phyloP scores from a whole-genome alignment of 92 coral and sea anemone species.

The Epizoanthus ramosus region DNA sequence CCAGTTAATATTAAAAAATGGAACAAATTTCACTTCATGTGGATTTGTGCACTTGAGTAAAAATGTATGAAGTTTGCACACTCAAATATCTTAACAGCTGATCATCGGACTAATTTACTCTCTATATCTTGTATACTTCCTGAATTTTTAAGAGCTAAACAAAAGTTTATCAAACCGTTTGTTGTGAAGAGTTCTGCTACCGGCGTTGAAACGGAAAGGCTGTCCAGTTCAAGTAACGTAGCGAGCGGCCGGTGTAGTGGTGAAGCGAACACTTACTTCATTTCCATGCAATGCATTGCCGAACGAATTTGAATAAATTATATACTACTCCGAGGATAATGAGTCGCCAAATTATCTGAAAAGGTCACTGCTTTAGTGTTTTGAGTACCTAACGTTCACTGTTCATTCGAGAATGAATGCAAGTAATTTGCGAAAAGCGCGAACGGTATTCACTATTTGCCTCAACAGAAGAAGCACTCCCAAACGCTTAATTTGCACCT shows the following conservation, averaged over 20 bases:
- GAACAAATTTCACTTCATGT: slow-evolving; percentile 35
- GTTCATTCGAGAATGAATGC: neutral
- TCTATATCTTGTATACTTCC: slow-evolving; percentile 1
- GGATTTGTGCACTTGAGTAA: slow-evolving; percentile 1
- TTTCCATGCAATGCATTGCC: too few species aligned
- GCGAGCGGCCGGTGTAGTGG: too few species aligned
- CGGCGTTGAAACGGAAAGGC: too few species aligned
- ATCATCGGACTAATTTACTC: neutral
- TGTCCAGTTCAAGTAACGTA: too few species aligned
- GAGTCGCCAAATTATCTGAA: too few species aligned
- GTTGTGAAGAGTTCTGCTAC: too few species aligned
- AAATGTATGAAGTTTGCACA: slow-evolving; percentile 26
- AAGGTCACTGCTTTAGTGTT: neutral
- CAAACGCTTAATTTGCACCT: slow-evolving; percentile 29
- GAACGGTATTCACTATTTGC: neutral
- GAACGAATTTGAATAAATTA: too few species aligned
- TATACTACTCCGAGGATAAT: too few species aligned
- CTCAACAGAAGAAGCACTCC: neutral
- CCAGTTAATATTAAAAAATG: slow-evolving; percentile 35
- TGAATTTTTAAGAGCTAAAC: neutral
- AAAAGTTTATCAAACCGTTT: too few species aligned
- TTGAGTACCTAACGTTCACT: neutral
- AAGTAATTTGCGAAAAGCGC: neutral
- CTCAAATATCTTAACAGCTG: slow-evolving; percentile 33
- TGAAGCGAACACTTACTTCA: too few species aligned